Evolutionary conservation across 1,140 invertebrate species (phyloP), one percentile per base, ranked within the genome.

Genomic region (Heliconius congener): DNA sequence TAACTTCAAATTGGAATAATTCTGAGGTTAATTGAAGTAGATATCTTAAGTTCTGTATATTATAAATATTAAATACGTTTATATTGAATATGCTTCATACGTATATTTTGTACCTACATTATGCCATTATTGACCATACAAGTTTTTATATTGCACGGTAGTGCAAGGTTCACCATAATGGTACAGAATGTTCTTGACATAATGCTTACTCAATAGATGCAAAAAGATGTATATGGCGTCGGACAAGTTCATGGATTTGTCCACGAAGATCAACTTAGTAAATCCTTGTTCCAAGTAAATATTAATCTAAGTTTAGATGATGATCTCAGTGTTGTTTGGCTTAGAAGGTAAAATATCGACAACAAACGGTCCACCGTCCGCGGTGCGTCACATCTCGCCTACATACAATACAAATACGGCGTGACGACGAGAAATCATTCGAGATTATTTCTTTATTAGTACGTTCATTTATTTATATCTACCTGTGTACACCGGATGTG

Each of bases 251-350:
- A 78, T 73, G 77, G 77, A 66, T 77, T 6, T 66, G 37, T 73
- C 19, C 50, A 23, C 46, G 71, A 27, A 57, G 42, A 82, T 74
- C 57, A 18, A 27, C 57, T 77, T n/a, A 19, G 39, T 30, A 71
- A 75, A 79, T 78, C 71, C 73, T 75, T 73, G 55, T 73, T 82
- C 77, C 66, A 77, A 73, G 85, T 86, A 87, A 89, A 87, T 81
- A 86, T 85, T 82, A 57, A 81, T 81, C 81, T 87, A 86, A 86
- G 73, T 86, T 82, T 81, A 84, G 83, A 50, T 73, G 85, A 81
- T 93, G 91, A 93, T 91, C 84, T 91, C 90, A 93, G 73, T 77
- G 46, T 71, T 80, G 78, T 85, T 85, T 84, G 73, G 83, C 82
- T 87, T 86, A 87, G 86, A 86, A 81, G 89, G 87, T 82, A 90